These are phyloP conservation scores for Thumatha senex DNA, from an alignment of 2,888 invertebrate genomes.

Conservation along the genomic window DNA sequence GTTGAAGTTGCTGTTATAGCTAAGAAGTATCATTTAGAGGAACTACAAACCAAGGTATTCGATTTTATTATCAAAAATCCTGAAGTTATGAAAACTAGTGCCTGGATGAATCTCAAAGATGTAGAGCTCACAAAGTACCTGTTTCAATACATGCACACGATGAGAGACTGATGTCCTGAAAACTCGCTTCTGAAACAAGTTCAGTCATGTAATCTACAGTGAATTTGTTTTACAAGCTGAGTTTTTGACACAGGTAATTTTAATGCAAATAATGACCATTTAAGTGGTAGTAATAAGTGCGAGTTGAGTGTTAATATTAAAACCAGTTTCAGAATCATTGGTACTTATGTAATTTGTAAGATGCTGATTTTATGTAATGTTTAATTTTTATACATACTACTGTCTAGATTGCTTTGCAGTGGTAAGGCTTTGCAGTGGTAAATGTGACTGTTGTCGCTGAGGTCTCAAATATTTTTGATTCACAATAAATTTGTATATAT, in stretches of 20 bases:
- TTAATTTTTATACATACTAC: too few relatives aligned
- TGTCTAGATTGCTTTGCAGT: too few relatives aligned
- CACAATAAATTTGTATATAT: too few relatives aligned
- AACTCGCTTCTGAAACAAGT: slow-evolving; percentile 13
- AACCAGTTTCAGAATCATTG: too few relatives aligned
- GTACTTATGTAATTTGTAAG: too few relatives aligned
- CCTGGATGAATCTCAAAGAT: slow-evolving; percentile 63
- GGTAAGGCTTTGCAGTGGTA: too few relatives aligned
- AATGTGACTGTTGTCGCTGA: too few relatives aligned
- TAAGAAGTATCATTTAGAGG: slow-evolving; percentile 55
- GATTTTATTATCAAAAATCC: slow-evolving; percentile 60
- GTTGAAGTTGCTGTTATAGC: slow-evolving; percentile 59
- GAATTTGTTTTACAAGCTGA: slow-evolving; percentile 6
- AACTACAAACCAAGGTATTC: slow-evolving; percentile 51
- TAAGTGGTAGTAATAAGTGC: too few relatives aligned
- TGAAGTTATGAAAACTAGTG: slow-evolving; percentile 54
- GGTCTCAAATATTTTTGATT: too few relatives aligned
- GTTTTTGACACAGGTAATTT: slow-evolving; percentile 2
- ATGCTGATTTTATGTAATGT: too few relatives aligned
- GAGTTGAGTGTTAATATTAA: too few relatives aligned
- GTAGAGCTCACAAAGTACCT: slow-evolving; percentile 60
- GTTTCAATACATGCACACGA: slow-evolving; percentile 39
- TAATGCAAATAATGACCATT: not conserved
- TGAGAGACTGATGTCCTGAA: slow-evolving; percentile 16
- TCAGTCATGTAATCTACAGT: slow-evolving; percentile 13